Base-by-base conservation (phyloP, 2,888 invertebrate genomes). In the Chrysina gloriosa region DNA sequence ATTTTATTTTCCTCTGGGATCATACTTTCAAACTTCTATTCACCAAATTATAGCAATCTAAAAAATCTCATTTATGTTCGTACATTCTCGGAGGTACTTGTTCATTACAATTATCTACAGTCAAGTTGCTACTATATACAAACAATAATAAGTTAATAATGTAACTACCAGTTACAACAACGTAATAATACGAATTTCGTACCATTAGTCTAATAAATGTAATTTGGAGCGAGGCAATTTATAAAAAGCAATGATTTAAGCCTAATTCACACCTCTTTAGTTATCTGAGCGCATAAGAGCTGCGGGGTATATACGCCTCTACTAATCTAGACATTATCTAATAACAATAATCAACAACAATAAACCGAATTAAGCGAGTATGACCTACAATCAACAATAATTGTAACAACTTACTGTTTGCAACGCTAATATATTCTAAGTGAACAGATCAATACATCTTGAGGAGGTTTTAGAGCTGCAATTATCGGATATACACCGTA, bases 291-390 rank as follows among this genome's bases (percentile, higher is more conserved):
- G 14, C 19, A 34, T 52, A 14, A 52, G 6, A n/a, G 7, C 21
- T 31, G n/a, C 7, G n/a, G n/a, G 31, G 31, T 31, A 9, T 2
- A 31, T 31, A 31, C 31, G n/a, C n/a, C 1, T 45, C 45, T 45
- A 45, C 19, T 21, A 19, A 14, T 7, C n/a, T 7, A 47, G n/a
- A 3, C 29, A 52, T 27, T 29, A 11, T 52, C 29, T 65, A 68
- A 71, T 71, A 58, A 69, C 63, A 68, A 69, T 69, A 67, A 69
- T 67, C 67, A 65, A 56, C 61, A 23, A 68, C 58, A 61, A 63
- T 63, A 45, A 42, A 50, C 6, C 7, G 45, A 63, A 52, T 48
- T 52, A 58, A 29, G 67, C 45, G 1, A 1, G 65, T 69, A 56
- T 69, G 64, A 45, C 45, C 45, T 45, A 45, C 19, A 69, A 65